A percentile compares a stretch with the other conserved stretches of the same genome.
These are phyloP conservation scores for Vombatus ursinus DNA, from an alignment of 2,113 vertebrate genomes.

Conservation along the genomic window DNA sequence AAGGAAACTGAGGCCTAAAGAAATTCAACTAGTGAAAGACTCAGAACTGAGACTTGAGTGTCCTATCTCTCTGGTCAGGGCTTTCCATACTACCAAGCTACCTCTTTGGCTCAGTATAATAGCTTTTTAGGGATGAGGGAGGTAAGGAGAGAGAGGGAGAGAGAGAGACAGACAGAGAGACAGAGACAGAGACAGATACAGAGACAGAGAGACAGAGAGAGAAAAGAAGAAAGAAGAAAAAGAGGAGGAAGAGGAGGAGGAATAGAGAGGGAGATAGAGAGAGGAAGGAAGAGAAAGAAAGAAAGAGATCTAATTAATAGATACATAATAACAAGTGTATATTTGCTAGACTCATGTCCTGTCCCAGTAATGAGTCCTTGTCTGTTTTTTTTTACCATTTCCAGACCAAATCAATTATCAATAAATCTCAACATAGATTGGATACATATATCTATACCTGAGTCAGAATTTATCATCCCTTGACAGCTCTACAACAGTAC, in stretches of 20 bases:
- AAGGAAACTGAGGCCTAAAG: background rate
- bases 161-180: too few relatives aligned
- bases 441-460: background rate
- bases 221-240: too few relatives aligned
- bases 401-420: background rate
- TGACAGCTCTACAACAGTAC: background rate
- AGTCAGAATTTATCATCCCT: background rate
- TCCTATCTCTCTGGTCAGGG: background rate
- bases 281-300: slow-evolving; percentile 2
- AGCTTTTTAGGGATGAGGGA: too few relatives aligned
- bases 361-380: too few relatives aligned
- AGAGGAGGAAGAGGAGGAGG: background rate
- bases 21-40: background rate
- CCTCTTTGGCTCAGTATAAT: too few relatives aligned
- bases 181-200: too few relatives aligned
- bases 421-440: background rate
- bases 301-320: background rate
- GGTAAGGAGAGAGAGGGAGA: background rate
- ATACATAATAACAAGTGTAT: too few relatives aligned
- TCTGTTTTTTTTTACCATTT: background rate
- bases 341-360: too few relatives aligned
- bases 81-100: background rate
- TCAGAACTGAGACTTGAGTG: background rate
- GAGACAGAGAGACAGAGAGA: too few relatives aligned
- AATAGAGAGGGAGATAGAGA: background rate